Evolutionary conservation across 2,888 invertebrate genomes (phyloP).

Genomic region (Acronicta psi): DNA sequence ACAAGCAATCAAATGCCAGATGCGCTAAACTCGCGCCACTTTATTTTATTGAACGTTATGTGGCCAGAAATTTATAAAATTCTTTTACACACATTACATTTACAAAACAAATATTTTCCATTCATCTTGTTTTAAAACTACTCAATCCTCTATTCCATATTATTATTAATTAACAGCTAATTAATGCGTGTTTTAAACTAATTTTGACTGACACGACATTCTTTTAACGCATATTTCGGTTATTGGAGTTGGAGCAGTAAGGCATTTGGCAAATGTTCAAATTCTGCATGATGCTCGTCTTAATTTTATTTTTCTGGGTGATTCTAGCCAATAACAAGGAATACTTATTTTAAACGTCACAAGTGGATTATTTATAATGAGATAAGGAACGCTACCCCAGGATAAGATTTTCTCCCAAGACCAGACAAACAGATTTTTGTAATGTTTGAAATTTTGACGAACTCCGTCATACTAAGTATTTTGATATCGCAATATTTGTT

Average conservation of each 20-base stretch:
- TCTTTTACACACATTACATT: slow-evolving; percentile 8
- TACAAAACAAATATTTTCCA: slow-evolving; percentile 26
- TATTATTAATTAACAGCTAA: slow-evolving; percentile 47
- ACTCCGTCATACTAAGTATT: too few species aligned
- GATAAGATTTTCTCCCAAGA: too few species aligned
- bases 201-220: slow-evolving; percentile 21
- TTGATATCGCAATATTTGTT: too few species aligned
- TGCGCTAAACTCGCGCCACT: slow-evolving; percentile 2
- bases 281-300: slow-evolving; percentile 5
- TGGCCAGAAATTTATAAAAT: slow-evolving; percentile 25
- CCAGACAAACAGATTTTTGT: too few species aligned
- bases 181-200: slow-evolving; percentile 19
- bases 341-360: too few species aligned
- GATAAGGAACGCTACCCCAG: too few species aligned
- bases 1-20: slow-evolving; percentile 33
- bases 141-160: slow-evolving; percentile 24
- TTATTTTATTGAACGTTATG: slow-evolving; percentile 18
- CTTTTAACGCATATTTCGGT: slow-evolving; percentile 43
- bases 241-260: not conserved
- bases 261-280: slow-evolving; percentile 41
- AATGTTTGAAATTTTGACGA: too few species aligned
- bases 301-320: too few species aligned
- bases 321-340: too few species aligned
- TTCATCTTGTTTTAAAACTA: slow-evolving; percentile 21
- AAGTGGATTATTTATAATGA: too few species aligned